Evolutionary conservation across 2,888 invertebrate genomes (phyloP).

Genomic region (Calameuta filiformis): DNA sequence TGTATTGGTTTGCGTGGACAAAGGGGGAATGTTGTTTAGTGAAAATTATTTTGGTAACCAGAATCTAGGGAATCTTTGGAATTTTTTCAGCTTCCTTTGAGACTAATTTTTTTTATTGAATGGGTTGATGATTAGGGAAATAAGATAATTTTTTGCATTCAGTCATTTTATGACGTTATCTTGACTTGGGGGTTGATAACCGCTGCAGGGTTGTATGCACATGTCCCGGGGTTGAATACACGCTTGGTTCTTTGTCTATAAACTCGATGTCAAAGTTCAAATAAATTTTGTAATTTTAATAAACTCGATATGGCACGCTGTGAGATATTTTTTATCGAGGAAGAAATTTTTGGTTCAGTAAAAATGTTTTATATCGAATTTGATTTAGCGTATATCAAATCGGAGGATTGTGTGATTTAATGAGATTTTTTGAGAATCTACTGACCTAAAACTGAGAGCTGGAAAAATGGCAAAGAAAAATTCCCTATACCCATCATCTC

Average conservation of each 20-base stretch:
- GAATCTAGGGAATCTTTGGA: too few relatives aligned
- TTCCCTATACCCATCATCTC: neutral
- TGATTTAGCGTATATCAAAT: neutral
- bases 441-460: neutral
- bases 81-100: too few relatives aligned
- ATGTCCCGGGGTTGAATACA: neutral
- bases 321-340: neutral
- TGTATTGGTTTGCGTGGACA: neutral
- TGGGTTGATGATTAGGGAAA: neutral
- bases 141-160: neutral
- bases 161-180: neutral
- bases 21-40: neutral
- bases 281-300: neutral
- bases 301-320: neutral
- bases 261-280: neutral
- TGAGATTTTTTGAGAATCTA: neutral
- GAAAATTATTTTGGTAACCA: neutral
- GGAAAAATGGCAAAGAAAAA: neutral
- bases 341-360: neutral
- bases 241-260: neutral
- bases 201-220: neutral
- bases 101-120: neutral
- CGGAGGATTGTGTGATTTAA: neutral
- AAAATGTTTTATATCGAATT: neutral
- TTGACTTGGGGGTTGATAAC: neutral